phyloP scores from a whole-genome alignment of 2,888 invertebrate genomes.

The Agrochola lychnidis region DNA sequence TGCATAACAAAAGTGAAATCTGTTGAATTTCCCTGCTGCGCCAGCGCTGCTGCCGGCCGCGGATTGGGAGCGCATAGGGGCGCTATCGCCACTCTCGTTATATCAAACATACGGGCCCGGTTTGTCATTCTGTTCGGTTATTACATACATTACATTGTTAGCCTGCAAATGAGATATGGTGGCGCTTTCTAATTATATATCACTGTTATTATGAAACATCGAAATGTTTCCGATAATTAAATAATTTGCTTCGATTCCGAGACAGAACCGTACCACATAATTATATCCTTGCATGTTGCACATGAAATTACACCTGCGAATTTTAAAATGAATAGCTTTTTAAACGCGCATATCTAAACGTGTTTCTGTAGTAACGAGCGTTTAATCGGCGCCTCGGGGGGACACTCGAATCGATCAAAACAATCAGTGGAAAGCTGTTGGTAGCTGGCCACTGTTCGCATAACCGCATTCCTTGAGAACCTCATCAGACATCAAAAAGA shows the following conservation, averaged over 20 bases:
- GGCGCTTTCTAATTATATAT: conserved; percentile 74
- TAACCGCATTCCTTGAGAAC: conserved; percentile 80
- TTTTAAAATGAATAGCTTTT: conserved; percentile 70
- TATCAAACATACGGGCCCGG: conserved; percentile 78
- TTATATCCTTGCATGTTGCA: conserved; percentile 57
- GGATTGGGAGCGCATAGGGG: conserved; percentile 80
- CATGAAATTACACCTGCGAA: conserved; percentile 68
- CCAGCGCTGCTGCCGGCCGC: conserved; percentile 53
- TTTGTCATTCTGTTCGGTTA: conserved; percentile 69
- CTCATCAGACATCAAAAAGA: conserved; percentile 71
- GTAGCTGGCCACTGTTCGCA: conserved; percentile 73
- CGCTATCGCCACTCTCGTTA: conserved; percentile 78
- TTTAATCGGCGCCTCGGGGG: conserved; percentile 75
- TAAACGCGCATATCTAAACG: conserved; percentile 67
- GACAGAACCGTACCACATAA: conserved; percentile 42
- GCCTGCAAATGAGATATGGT: conserved; percentile 64
- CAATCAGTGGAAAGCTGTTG: conserved; percentile 79
- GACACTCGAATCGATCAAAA: conserved; percentile 77
- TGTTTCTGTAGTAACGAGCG: conserved; percentile 75
- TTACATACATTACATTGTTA: conserved; percentile 71
- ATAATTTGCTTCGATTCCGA: conserved; percentile 48
- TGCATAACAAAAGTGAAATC: conserved; percentile 85
- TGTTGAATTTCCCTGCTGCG: conserved; percentile 72
- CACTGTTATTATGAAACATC: conserved; percentile 61
- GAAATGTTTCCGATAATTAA: conserved; percentile 47